Conservation (phyloP, 1,140 invertebrate species). For the Melanaphis sacchari region DNA sequence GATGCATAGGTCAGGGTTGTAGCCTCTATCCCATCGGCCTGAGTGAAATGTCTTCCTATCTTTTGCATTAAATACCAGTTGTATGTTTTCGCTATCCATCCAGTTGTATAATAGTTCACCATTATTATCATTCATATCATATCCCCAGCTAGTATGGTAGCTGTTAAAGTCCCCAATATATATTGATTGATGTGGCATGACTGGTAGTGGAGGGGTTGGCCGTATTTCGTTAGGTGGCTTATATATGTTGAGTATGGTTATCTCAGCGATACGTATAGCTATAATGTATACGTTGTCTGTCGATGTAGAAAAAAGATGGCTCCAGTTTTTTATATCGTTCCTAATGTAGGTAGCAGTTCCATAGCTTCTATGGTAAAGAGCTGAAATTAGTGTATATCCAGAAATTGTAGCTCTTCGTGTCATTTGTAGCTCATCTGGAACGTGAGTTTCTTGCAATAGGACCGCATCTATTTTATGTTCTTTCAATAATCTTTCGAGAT, state of each 20-base stretch:
- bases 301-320: not conserved
- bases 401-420: not conserved
- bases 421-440: not conserved
- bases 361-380: not conserved
- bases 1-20: not conserved
- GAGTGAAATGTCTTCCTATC: not conserved
- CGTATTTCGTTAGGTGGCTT: not conserved
- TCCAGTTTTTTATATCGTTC: not conserved
- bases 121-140: not conserved
- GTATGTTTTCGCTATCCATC: not conserved
- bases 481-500: not conserved
- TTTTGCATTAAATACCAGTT: not conserved
- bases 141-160: not conserved
- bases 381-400: not conserved
- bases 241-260: not conserved
- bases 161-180: constrained; percentile 9
- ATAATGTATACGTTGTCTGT: not conserved
- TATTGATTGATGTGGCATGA: not conserved
- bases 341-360: not conserved
- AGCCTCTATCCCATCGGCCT: not conserved
- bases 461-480: not conserved
- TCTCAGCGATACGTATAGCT: not conserved
- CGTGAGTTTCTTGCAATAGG: not conserved
- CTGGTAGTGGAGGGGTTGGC: not conserved
- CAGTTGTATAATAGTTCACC: not conserved